Evolutionary conservation across 2,888 invertebrate species (phyloP).

Genomic region (Melanostoma mellinum): DNA sequence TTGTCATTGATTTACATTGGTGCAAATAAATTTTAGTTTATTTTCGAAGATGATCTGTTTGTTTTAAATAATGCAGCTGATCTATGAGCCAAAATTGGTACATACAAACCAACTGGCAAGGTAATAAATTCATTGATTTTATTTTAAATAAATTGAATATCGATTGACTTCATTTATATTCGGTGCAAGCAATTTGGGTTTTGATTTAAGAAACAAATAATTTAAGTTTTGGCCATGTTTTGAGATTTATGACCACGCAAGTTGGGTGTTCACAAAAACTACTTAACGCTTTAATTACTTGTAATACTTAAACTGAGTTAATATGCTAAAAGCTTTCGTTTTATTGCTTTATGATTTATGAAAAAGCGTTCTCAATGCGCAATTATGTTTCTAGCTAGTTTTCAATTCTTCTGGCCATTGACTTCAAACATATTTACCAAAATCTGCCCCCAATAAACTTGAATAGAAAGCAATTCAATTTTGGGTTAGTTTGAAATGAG

Average conservation of each 20-base stretch:
- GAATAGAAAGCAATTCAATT: no score
- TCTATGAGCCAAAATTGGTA: not conserved
- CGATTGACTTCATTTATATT: constrained; percentile 34
- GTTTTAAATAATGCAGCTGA: no score
- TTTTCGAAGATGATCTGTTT: no score
- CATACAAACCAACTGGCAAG: constrained; percentile 14
- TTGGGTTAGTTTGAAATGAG: no score
- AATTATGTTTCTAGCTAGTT: no score
- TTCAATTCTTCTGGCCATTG: no score
- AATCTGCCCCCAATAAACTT: no score
- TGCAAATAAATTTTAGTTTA: no score
- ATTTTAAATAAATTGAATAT: constrained; percentile 39
- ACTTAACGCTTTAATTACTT: no score
- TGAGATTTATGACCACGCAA: constrained; percentile 19
- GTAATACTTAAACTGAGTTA: constrained; percentile 6
- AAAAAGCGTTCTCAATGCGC: constrained; percentile 1
- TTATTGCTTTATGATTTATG: not conserved
- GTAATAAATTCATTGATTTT: constrained; percentile 23
- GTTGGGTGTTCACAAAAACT: not conserved
- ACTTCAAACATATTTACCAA: no score
- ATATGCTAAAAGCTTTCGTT: constrained; percentile 4
- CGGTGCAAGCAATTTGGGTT: constrained; percentile 28
- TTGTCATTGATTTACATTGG: no score
- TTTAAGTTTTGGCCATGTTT: constrained; percentile 18
- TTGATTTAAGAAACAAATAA: constrained; percentile 15